Evolutionary conservation across 2,113 vertebrate species (phyloP).

Genomic region (Gopherus flavomarginatus): DNA sequence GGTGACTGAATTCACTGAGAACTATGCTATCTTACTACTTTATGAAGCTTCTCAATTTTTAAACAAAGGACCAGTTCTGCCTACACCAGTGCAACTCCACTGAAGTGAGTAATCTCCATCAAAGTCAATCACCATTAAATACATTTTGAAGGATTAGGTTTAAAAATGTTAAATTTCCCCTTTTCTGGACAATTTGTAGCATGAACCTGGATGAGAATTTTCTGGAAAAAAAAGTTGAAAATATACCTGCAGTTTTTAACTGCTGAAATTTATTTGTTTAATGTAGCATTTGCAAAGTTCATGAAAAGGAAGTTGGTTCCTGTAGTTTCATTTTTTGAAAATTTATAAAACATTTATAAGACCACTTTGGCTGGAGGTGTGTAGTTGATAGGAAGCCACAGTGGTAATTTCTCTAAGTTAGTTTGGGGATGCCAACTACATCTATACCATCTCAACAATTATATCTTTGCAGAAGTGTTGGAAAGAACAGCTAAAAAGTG

Average conservation of each 20-base stretch:
- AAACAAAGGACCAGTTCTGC: neutral
- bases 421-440: constrained; percentile 46
- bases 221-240: too few species aligned
- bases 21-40: neutral
- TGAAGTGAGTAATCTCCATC: neutral
- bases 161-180: accelerated
- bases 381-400: neutral
- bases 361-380: neutral
- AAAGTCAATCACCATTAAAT: neutral
- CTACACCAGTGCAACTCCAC: neutral
- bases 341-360: neutral
- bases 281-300: too few species aligned
- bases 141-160: neutral
- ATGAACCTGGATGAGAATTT: too few species aligned
- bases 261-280: too few species aligned
- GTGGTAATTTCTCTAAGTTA: constrained; percentile 26
- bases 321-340: too few species aligned
- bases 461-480: constrained; percentile 46
- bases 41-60: neutral
- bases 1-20: neutral
- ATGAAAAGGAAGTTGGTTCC: too few species aligned
- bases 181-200: neutral
- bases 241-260: too few species aligned
- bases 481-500: constrained; percentile 15
- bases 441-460: constrained; percentile 56